These are phyloP conservation scores for Styela clava DNA, from an alignment of 23 tunicate species.

Conservation along the genomic window DNA sequence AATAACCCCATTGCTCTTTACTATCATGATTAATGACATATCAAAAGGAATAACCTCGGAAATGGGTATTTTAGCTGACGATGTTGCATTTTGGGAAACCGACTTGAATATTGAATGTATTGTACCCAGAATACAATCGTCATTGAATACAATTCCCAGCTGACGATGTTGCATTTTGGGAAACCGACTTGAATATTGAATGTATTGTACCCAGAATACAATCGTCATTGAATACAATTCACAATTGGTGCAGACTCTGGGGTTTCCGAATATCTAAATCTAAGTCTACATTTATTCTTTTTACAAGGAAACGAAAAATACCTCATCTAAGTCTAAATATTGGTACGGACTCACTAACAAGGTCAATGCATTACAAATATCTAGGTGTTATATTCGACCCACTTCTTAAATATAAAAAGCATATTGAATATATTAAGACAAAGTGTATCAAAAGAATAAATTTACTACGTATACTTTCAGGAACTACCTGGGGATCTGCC, in stretches of 20 bases:
- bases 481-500: too few species aligned
- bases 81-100: too few species aligned
- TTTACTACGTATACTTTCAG: not conserved
- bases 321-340: too few species aligned
- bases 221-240: not conserved
- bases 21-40: constrained; percentile 9
- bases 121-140: too few species aligned
- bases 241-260: not conserved
- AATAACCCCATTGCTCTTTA: not conserved
- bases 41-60: not conserved
- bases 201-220: too few species aligned
- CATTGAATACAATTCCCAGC: too few species aligned
- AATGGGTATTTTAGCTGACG: too few species aligned
- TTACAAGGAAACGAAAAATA: too few species aligned
- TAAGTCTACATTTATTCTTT: not conserved
- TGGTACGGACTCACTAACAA: not conserved
- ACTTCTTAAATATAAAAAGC: too few species aligned
- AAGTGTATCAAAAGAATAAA: not conserved
- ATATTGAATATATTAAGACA: not conserved
- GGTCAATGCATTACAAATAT: not conserved
- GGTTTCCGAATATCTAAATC: not conserved
- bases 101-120: too few species aligned
- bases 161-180: not conserved
- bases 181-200: too few species aligned
- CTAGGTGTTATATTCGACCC: too few species aligned